Evolutionary conservation across 37 sponge, comb jelly and placozoan genomes (phyloP).

Genomic region (Diacarnus erythraeanus): DNA sequence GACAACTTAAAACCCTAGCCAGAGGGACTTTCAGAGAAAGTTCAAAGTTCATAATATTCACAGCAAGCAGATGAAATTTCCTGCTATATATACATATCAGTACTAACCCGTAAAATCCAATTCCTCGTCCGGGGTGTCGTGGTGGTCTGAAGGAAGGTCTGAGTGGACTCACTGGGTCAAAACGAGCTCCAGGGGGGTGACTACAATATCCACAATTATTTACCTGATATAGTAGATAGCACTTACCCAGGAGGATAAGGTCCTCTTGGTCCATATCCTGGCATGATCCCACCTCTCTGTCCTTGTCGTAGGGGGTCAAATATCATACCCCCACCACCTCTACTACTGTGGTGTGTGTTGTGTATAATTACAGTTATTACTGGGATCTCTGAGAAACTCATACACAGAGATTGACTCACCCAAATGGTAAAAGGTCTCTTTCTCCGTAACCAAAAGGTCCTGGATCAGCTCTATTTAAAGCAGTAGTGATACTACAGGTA

Average conservation of each 20-base stretch:
- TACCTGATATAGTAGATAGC: no score
- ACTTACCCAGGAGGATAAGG: conserved; percentile 40
- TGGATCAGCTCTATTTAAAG: conserved; percentile 10
- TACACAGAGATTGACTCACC: conserved; percentile 8
- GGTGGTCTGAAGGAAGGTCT: conserved; percentile 11
- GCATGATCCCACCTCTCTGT: conserved; percentile 24
- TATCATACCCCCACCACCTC: conserved; percentile 69
- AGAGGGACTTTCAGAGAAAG: not conserved
- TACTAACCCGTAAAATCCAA: conserved; percentile 18
- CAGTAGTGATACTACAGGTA: not conserved
- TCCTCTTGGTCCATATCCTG: conserved; percentile 27
- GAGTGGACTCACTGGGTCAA: conserved; percentile 58
- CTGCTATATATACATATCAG: not conserved
- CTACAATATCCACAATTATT: not conserved
- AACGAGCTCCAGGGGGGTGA: conserved; percentile 62
- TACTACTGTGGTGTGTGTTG: not conserved
- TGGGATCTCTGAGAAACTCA: not conserved
- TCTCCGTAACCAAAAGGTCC: conserved; percentile 53
- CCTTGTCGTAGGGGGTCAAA: conserved; percentile 68
- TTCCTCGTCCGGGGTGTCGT: conserved; percentile 4
- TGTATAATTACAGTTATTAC: not conserved
- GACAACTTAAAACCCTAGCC: not conserved
- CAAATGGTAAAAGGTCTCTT: conserved; percentile 39
- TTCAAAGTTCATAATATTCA: not conserved
- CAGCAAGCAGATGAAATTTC: no score